These are phyloP conservation scores for Passer domesticus DNA, from an alignment of 2,113 vertebrate species.

Conservation along the genomic window DNA sequence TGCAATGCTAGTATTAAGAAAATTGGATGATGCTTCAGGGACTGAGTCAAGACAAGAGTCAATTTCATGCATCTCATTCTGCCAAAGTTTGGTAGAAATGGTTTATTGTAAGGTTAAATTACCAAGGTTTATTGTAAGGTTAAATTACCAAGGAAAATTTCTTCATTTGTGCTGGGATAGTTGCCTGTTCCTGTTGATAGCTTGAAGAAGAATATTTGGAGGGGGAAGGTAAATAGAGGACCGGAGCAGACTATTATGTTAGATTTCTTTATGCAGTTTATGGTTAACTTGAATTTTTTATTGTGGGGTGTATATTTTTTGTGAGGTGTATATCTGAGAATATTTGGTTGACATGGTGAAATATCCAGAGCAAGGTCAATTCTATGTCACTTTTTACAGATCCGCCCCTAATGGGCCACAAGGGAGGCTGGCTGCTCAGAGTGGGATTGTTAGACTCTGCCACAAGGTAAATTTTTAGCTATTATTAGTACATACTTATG, in stretches of 20 bases:
- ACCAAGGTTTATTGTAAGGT: neutral
- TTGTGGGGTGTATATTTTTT: neutral
- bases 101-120: neutral
- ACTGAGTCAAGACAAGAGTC: neutral
- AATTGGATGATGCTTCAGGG: neutral
- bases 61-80: neutral
- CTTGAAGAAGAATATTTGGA: neutral
- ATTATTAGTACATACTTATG: neutral
- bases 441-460: neutral
- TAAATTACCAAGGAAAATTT: neutral
- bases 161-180: neutral
- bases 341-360: neutral
- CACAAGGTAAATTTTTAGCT: neutral
- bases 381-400: neutral
- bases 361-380: neutral
- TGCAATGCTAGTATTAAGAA: neutral
- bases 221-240: neutral
- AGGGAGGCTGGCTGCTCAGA: neutral
- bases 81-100: neutral
- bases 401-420: neutral
- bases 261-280: neutral
- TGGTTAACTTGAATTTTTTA: neutral
- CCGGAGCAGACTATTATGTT: rapidly evolving
- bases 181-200: neutral
- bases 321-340: neutral